Conservation (phyloP, 2,797 vertebrate species). For the Cynopterus sphinx region DNA sequence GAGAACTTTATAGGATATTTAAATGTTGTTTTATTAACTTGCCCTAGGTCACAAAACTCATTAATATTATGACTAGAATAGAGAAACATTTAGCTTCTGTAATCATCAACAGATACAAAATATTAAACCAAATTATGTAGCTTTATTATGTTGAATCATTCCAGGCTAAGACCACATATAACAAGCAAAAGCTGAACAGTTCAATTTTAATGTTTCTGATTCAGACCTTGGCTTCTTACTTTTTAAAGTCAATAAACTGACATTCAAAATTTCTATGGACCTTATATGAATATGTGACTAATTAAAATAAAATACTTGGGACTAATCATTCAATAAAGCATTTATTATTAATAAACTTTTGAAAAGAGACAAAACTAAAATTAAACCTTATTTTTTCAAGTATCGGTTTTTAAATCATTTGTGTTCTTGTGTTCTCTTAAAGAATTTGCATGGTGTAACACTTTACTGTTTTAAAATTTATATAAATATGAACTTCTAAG, state of each 20-base stretch:
- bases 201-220: not conserved
- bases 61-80: slow-evolving; percentile 66
- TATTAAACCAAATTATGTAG: slow-evolving; percentile 33
- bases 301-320: slow-evolving; percentile 50
- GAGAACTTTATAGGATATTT: slow-evolving; percentile 60
- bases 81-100: slow-evolving; percentile 23
- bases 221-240: slow-evolving; percentile 25
- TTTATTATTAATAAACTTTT: slow-evolving; percentile 35
- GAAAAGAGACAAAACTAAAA: not conserved
- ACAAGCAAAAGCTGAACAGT: not conserved
- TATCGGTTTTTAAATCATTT: slow-evolving; percentile 8
- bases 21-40: slow-evolving; percentile 64
- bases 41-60: slow-evolving; percentile 52
- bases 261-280: not conserved
- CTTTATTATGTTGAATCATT: slow-evolving; percentile 57
- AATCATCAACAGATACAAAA: slow-evolving; percentile 59
- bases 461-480: slow-evolving; percentile 32
- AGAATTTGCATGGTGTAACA: not conserved
- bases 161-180: slow-evolving; percentile 23
- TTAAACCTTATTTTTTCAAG: not conserved
- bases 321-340: slow-evolving; percentile 17
- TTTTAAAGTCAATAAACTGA: not conserved
- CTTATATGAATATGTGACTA: not conserved
- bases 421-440: slow-evolving; percentile 26
- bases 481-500: not conserved